These are phyloP conservation scores for Ascidia mentula DNA, from an alignment of 23 tunicate genomes.

Conservation along the genomic window DNA sequence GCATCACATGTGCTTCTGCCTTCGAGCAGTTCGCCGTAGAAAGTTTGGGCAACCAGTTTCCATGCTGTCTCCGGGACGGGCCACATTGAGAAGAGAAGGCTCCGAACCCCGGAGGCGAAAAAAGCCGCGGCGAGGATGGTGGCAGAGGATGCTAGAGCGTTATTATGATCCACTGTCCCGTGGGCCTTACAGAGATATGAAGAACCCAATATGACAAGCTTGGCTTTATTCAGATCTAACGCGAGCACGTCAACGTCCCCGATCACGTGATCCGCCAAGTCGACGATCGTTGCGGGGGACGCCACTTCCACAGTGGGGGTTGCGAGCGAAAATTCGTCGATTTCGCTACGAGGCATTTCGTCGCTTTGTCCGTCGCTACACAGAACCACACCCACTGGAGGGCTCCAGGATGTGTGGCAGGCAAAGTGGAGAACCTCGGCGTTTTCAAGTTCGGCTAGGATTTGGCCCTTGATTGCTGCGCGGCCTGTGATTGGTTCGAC, in stretches of 20 bases:
- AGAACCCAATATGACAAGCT: constrained; percentile 67
- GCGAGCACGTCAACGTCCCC: constrained; percentile 24
- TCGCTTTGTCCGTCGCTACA: not conserved
- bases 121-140: constrained; percentile 13
- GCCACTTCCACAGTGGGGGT: not conserved
- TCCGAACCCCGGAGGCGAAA: constrained; percentile 15
- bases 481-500: constrained; percentile 47
- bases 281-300: not conserved
- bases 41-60: constrained; percentile 29
- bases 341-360: not conserved
- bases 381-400: constrained; percentile 17
- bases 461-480: constrained; percentile 25
- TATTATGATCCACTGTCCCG: not conserved
- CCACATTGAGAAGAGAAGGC: constrained; percentile 61
- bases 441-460: constrained; percentile 14
- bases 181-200: constrained; percentile 18
- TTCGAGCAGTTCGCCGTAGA: constrained; percentile 26
- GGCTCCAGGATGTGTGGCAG: constrained; percentile 24
- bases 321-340: not conserved
- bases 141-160: not conserved
- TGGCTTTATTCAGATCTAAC: constrained; percentile 24
- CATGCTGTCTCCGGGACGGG: constrained; percentile 87
- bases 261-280: constrained; percentile 5
- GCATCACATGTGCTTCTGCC: constrained; percentile 39
- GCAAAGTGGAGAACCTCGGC: constrained; percentile 64